A percentile compares a stretch with the other conserved stretches of the same genome.
Conservation (phyloP, 2,113 vertebrate species). For the Pica pica region DNA sequence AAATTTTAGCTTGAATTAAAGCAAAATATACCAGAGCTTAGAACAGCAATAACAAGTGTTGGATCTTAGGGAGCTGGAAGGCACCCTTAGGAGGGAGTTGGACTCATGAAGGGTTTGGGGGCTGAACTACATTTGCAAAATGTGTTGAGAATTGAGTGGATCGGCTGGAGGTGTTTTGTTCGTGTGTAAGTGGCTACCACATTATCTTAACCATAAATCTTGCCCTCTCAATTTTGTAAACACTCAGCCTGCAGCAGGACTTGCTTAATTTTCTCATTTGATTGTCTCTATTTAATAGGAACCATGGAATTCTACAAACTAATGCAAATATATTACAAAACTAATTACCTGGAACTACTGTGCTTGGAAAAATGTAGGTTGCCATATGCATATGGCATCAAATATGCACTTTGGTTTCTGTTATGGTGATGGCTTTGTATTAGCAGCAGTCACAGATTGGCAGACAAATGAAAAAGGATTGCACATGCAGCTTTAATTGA, state of each 20-base stretch:
- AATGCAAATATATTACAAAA: constrained; percentile 21
- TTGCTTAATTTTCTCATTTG: not conserved
- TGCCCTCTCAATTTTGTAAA: not conserved
- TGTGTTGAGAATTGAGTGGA: not conserved
- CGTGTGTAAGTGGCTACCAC: not conserved
- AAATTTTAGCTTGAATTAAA: not conserved
- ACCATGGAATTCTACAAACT: not conserved
- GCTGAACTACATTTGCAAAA: not conserved
- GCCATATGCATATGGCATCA: constrained; percentile 2
- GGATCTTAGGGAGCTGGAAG: not conserved
- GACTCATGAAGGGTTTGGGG: not conserved
- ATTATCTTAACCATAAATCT: not conserved
- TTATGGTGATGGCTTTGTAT: constrained; percentile 18
- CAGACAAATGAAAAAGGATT: constrained; percentile 14
- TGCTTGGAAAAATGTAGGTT: not conserved
- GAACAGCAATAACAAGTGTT: not conserved
- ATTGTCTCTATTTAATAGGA: not conserved
- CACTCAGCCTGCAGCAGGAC: not conserved
- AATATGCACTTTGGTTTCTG: not conserved
- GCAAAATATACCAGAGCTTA: not conserved
- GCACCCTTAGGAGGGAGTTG: not conserved
- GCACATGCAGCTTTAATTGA: constrained; percentile 38
- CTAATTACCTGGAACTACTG: constrained; percentile 8
- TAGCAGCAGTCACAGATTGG: not conserved
- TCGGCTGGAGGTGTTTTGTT: not conserved